A percentile compares a stretch with the other conserved stretches of the same genome.
phyloP scores from a whole-genome alignment of 1,140 invertebrate genomes.

The Drosophila serrata region DNA sequence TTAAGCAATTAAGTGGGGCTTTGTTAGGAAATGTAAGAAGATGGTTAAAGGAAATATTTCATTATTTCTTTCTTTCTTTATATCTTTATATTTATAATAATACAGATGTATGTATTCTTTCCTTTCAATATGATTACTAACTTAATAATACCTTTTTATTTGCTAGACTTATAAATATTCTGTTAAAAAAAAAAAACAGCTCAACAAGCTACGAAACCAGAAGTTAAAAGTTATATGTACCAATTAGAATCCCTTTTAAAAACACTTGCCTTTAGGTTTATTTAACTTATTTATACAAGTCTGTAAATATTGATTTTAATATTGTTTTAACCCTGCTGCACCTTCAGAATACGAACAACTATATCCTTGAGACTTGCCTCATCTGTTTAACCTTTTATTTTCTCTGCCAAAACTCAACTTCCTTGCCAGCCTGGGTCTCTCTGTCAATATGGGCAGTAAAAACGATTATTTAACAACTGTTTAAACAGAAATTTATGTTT shows the following conservation, averaged over 20 bases:
- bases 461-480: slow-evolving; percentile 76
- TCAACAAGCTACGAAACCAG: background rate
- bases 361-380: slow-evolving; percentile 46
- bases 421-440: slow-evolving; percentile 53
- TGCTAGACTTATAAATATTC: no score
- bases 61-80: no score
- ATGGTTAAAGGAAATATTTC: no score
- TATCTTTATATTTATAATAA: no score
- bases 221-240: background rate
- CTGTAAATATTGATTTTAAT: slow-evolving; percentile 15
- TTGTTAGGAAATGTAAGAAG: background rate
- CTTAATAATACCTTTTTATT: no score
- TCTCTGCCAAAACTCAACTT: slow-evolving; percentile 8
- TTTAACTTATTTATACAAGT: background rate
- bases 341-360: slow-evolving; percentile 8
- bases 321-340: slow-evolving; percentile 8
- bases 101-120: no score
- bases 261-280: slow-evolving; percentile 6
- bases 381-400: slow-evolving; percentile 16
- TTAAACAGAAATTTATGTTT: slow-evolving; percentile 75
- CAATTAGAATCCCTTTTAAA: slow-evolving; percentile 1
- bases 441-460: slow-evolving; percentile 69
- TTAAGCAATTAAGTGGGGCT: slow-evolving; percentile 39
- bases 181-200: no score
- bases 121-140: no score